Base-by-base conservation (phyloP, 2,113 vertebrate genomes). In the Mobula hypostoma region DNA sequence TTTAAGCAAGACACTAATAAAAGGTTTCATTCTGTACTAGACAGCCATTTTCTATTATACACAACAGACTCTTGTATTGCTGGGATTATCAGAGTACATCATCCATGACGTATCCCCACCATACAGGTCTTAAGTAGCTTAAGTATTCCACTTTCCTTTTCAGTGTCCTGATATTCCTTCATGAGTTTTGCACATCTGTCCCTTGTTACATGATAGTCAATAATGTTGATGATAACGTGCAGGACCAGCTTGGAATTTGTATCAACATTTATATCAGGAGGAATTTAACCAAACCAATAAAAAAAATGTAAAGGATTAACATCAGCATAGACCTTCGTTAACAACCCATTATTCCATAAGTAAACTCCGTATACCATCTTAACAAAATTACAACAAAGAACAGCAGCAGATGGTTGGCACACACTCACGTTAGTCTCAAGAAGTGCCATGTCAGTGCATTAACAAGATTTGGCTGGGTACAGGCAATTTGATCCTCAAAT, bases 371-470 rank as follows among this genome's bases (percentile, higher is more conserved):
- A 74, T 11, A 76, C 70, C 70, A 74, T 93, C 36, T 70, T 56
- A 76, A 76, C 36, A 93, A 76, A 93, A 93, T 15, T 74, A 72
- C 21, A 91, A 92, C 66, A 93, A 93, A 93, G 40, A 56, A 88
- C 74, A 92, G 90, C 90, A 92, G 91, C 91, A 93, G 91, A 36
- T 72, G 91, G 68, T 74, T 21, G 70, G 91, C 91, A 93, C 91
- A 48, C 40, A 19, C 17, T 93, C 40, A 93, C 14, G 76, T 93
- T 56, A 93, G 40, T 93, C 91, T 93, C 91, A 48, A 32, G 83
- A 74, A 24, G 70, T 93, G 70, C 70, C 91, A 27, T 24, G n/a
- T 40, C 70, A 76, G 70, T 93, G 91, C 70, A 76, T 93, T 74
- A 56, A 40, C 40, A 36, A 56, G 36, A 93, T 76, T 56, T 76